These are phyloP conservation scores for Xiphophorus hellerii DNA, from an alignment of 2,113 vertebrate genomes.

Conservation along the genomic window DNA sequence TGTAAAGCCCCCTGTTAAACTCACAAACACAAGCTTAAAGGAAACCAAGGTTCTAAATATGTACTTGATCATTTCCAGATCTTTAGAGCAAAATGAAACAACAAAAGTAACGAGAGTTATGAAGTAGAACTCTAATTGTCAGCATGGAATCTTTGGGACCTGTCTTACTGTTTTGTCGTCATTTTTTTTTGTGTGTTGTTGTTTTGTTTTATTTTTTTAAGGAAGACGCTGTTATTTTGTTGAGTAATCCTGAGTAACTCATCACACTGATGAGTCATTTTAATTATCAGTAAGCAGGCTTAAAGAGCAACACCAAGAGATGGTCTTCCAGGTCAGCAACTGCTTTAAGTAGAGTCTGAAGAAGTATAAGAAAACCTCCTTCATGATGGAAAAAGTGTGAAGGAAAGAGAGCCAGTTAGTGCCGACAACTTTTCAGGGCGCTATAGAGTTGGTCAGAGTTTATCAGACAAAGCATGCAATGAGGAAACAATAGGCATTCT, in stretches of 20 bases:
- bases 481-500: slow-evolving; percentile 74
- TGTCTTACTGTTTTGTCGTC: too few species aligned
- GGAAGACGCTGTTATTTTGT: too few species aligned
- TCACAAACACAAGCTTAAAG: slow-evolving; percentile 21
- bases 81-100: background rate
- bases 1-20: slow-evolving; percentile 43
- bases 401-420: slow-evolving; percentile 15
- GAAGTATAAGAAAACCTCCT: background rate
- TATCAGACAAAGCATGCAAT: slow-evolving; percentile 63
- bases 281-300: slow-evolving; percentile 44
- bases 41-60: slow-evolving; percentile 1
- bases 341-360: slow-evolving; percentile 13
- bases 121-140: too few species aligned
- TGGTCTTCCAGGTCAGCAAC: slow-evolving; percentile 29
- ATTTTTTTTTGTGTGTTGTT: too few species aligned
- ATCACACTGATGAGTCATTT: slow-evolving; percentile 19
- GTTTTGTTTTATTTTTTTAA: too few species aligned
- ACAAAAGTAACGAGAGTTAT: too few species aligned
- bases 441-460: slow-evolving; percentile 51
- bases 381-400: slow-evolving; percentile 3
- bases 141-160: too few species aligned
- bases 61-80: background rate
- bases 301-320: slow-evolving; percentile 39
- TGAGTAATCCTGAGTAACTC: background rate
- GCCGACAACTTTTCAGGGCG: slow-evolving; percentile 30